Conservation (phyloP, 23 tunicate genomes). For the Trididemnum clinides region DNA sequence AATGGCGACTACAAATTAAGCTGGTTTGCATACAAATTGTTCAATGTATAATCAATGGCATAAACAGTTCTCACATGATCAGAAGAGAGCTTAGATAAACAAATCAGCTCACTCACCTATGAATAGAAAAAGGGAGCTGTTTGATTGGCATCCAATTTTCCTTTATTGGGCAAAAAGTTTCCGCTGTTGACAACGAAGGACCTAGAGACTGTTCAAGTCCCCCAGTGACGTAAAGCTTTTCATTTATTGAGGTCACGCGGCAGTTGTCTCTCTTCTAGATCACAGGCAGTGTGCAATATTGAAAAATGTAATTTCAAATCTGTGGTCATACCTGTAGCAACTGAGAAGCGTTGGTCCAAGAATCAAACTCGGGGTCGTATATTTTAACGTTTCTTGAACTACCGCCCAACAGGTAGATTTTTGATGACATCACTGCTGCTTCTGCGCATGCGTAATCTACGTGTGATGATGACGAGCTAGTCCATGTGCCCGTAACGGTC, state of each 20-base stretch:
- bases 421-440: conserved; percentile 31
- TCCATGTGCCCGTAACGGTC: conserved; percentile 33
- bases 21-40: too few relatives aligned
- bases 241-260: conserved; percentile 54
- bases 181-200: conserved; percentile 59
- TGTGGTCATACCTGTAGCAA: conserved; percentile 61
- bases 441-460: conserved; percentile 92
- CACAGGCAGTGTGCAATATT: too few relatives aligned
- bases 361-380: conserved; percentile 61
- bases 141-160: too few relatives aligned
- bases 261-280: conserved; percentile 90
- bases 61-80: too few relatives aligned
- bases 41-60: too few relatives aligned
- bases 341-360: conserved; percentile 23
- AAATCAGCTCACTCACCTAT: neutral
- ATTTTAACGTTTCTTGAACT: conserved; percentile 70
- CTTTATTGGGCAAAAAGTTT: conserved; percentile 65
- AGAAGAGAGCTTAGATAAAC: too few relatives aligned
- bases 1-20: too few relatives aligned
- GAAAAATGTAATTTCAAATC: too few relatives aligned
- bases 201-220: conserved; percentile 77
- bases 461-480: conserved; percentile 20
- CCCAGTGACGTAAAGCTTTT: conserved; percentile 80
- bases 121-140: neutral
- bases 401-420: conserved; percentile 82